Evolutionary conservation across 2,888 invertebrate species (phyloP), one percentile per base, ranked within the genome.

Genomic region (Drosophila anomelani): DNA sequence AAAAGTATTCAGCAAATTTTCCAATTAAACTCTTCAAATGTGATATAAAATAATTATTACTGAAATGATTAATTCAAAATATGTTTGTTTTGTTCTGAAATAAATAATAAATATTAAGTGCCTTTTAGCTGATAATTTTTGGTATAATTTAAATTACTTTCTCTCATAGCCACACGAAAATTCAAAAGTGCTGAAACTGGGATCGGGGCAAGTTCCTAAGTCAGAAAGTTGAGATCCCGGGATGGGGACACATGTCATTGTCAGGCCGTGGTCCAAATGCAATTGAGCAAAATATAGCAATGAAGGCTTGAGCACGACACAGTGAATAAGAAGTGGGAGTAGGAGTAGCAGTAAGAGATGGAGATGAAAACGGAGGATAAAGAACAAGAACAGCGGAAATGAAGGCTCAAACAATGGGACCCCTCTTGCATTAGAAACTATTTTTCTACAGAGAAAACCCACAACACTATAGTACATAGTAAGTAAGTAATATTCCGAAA

Each of bases 231-330:
- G 17, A 47, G 15, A 29, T 17, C 41, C 17, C 41, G 12, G 17
- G 60, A 44, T 64, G 59, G 64, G 72, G 51, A 64, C 62, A 70
- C 67, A 63, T 70, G 66, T 67, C 66, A 64, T 67, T 54, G 66
- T 54, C 66, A 67, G 66, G 66, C 51, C 49, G 64, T 66, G 64
- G 63, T 66, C 67, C 62, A 81, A 75, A 81, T 80, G 85, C 77
- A 85, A 77, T 79, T 77, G 75, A 77, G 51, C 34, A 68, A 75
- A 72, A 67, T 76, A 79, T 74, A 69, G 80, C 73, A 85, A 69
- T 68, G 46, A 76, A 53, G 80, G 72, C 85, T 81, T 81, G 76
- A 81, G 80, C 85, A 81, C 85, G 85, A 57, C 74, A 66, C 76
- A 70, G 66, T 53, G 71, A 20, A 36, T 17, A 17, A 23, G 34